Evolutionary conservation across 2,888 invertebrate species (phyloP), one percentile per base, ranked within the genome.

Genomic region (Amblyteles armatorius): DNA sequence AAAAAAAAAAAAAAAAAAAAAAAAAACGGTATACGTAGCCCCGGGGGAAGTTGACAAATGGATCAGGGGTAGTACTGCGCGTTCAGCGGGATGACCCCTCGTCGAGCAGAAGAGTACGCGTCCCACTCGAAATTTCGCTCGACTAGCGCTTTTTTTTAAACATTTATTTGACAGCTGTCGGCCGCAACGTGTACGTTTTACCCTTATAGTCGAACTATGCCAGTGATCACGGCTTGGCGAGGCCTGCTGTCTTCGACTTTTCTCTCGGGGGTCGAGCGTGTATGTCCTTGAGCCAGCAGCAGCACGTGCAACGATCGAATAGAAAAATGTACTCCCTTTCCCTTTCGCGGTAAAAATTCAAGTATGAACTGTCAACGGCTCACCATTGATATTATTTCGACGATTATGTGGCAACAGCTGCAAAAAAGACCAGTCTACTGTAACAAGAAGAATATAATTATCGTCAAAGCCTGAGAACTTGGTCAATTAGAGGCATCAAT

Each of bases 91-190:
- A 88, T 86, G 90, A 90, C 91, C 91, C 92, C 90, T 90, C 88
- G 87, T 77, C 88, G 87, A 74, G 82, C 88, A 69, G 80, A 85
- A 74, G 81, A 86, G 80, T 87, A 88, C 87, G 84, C 90, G 90
- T 89, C 87, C 92, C 92, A 93, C 93, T 93, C 91, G 90, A 93
- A 93, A 93, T 93, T 93, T 93, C 91, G 93, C 93, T 93, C 90
- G 91, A 90, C 91, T 92, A 92, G 93, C 93, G 90, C 89, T 92
- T 92, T 93, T 76, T 76, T 80, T 82, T 89, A 87, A 93, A 93
- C 93, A 92, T 94, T 93, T 93, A 93, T 93, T 93, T 93, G 93
- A 93, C 93, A 93, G 93, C 93, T 94, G 93, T 93, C 93, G 93
- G 88, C 91, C 91, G 91, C 93, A 93, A 89, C 85, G 89, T 89